These are phyloP conservation scores for Candoia aspera DNA, from an alignment of 2,113 vertebrate species.

Conservation along the genomic window DNA sequence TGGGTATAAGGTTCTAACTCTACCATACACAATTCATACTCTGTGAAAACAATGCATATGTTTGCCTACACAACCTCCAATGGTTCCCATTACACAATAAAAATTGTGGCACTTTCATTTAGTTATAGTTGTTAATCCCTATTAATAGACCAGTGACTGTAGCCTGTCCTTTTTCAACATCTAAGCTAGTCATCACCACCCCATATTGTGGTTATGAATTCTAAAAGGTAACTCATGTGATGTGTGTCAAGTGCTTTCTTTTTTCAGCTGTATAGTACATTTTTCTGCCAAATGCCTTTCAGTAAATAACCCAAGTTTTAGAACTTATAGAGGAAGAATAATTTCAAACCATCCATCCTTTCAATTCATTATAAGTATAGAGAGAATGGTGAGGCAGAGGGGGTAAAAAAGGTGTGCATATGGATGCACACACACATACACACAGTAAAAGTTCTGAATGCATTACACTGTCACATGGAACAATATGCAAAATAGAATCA, in stretches of 20 bases:
- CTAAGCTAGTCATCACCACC: not conserved
- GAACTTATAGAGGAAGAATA: not conserved
- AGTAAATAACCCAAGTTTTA: not conserved
- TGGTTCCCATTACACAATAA: not conserved
- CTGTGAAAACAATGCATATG: not conserved
- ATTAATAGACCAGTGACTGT: not conserved
- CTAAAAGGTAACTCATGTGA: not conserved
- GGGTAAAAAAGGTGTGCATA: not conserved
- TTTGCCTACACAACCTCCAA: not conserved
- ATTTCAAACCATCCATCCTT: not conserved
- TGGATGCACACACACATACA: not conserved
- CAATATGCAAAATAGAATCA: not conserved
- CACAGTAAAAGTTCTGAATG: not conserved
- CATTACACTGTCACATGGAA: not conserved
- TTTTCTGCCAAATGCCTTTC: not conserved
- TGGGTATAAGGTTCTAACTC: not conserved
- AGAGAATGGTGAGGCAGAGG: not conserved
- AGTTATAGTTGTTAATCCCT: not conserved
- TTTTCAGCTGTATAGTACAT: not conserved
- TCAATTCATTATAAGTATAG: not conserved
- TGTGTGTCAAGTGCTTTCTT: not conserved
- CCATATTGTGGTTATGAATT: not conserved
- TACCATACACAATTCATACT: not conserved
- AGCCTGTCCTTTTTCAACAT: slow-evolving; percentile 4
- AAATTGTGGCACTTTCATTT: not conserved